Conservation (phyloP, 2,113 vertebrate species). For the Procavia capensis region DNA sequence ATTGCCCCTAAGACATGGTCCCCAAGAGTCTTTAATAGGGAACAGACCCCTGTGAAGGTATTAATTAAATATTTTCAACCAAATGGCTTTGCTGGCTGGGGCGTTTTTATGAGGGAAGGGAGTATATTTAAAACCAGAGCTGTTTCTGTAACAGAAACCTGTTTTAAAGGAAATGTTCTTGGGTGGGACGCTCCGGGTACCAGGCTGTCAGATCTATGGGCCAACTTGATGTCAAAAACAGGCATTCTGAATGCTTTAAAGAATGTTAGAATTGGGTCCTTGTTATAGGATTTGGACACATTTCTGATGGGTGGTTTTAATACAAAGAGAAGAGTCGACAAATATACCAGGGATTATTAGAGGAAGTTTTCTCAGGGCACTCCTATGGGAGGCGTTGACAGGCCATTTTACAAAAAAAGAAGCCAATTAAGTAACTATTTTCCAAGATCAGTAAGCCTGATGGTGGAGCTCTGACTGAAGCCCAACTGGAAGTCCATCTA, state of each 20-base stretch:
- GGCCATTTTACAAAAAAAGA: not conserved
- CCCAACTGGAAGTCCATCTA: not conserved
- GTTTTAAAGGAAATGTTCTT: constrained; percentile 75
- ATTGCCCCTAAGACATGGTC: constrained; percentile 65
- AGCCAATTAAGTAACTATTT: not conserved
- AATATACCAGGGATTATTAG: not conserved
- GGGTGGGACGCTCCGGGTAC: constrained; percentile 67
- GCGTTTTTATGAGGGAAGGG: constrained; percentile 73
- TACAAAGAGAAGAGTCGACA: constrained; percentile 5
- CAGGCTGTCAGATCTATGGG: constrained; percentile 55
- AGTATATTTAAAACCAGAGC: constrained; percentile 67
- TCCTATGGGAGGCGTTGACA: not conserved
- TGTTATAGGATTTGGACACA: constrained; percentile 55
- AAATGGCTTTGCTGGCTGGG: constrained; percentile 62
- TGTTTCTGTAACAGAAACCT: constrained; percentile 75
- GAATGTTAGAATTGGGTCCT: constrained; percentile 40
- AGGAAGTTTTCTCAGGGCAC: not conserved
- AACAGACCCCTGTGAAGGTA: constrained; percentile 72
- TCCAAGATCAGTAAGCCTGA: not conserved
- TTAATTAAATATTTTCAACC: constrained; percentile 75
- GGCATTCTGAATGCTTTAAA: constrained; percentile 43
- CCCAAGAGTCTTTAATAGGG: constrained; percentile 68
- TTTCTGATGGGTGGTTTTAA: constrained; percentile 9
- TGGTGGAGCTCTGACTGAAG: not conserved
- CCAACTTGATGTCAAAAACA: constrained; percentile 79